phyloP scores from a whole-genome alignment of 2,888 invertebrate species.

The Polymixis lichenea region DNA sequence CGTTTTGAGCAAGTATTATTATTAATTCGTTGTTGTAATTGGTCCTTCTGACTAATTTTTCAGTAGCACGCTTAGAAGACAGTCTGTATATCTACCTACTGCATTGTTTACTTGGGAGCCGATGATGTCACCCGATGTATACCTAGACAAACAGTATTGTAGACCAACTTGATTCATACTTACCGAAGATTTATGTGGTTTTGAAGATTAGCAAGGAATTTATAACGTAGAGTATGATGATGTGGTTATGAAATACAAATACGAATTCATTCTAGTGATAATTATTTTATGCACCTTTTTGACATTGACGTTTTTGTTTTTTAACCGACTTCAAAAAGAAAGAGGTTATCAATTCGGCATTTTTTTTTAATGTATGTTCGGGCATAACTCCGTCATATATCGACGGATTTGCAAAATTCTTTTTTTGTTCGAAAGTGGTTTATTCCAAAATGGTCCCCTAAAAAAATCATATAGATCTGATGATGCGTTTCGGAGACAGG shows the following conservation, averaged over 20 bases:
- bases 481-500: too few relatives aligned
- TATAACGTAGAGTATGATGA: constrained; percentile 8
- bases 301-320: too few relatives aligned
- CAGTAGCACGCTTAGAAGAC: constrained; percentile 1
- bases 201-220: constrained; percentile 5
- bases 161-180: constrained; percentile 41
- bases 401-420: too few relatives aligned
- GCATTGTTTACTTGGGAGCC: constrained; percentile 65
- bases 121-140: constrained; percentile 69
- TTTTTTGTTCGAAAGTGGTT: too few relatives aligned
- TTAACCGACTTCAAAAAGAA: too few relatives aligned
- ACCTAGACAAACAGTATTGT: constrained; percentile 33
- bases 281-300: too few relatives aligned
- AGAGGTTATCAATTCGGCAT: too few relatives aligned
- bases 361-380: too few relatives aligned
- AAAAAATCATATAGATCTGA: too few relatives aligned
- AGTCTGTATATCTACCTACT: constrained; percentile 37
- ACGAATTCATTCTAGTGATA: neutral
- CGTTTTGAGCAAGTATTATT: too few relatives aligned
- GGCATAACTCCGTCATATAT: too few relatives aligned
- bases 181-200: constrained; percentile 48
- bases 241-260: neutral
- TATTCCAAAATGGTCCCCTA: too few relatives aligned
- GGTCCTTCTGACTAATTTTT: constrained; percentile 15
- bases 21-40: neutral